Evolutionary conservation across 2,797 vertebrate genomes (phyloP), one percentile per base, ranked within the genome.

Genomic region (Chanos chanos): DNA sequence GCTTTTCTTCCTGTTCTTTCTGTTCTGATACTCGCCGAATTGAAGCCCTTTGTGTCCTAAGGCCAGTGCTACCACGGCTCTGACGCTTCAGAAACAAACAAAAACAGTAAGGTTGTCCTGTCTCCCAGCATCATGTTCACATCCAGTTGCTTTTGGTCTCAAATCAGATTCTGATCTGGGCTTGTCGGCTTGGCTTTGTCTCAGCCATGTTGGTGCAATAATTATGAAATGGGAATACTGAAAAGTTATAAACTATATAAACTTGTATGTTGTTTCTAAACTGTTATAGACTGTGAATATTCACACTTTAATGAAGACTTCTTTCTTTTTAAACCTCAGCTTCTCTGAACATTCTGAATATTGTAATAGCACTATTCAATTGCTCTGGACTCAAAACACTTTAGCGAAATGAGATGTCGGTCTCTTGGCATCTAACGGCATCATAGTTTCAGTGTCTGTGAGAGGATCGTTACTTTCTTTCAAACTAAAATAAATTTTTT

Each of bases 291-390:
- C 75, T 72, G 72, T 70, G 72, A 80, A 79, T 67, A 71, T 73
- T 67, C 51, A 66, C 70, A 79, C 74, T 79, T 78, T 78, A 85
- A 85, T 83, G 79, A 87, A 86, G 82, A 80, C 74, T 69, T 80
- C 18, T 39, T 28, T 33, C 40, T 79, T 76, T 73, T n/a, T 70
- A 78, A 53, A 65, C 36, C 37, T 45, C 54, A 28, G 45, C 37
- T 60, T 63, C 59, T 82, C 68, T 73, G 74, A 72, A 75, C 58
- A 65, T 80, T 83, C 57, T 85, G 77, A 85, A 80, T 69, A 62
- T 78, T 81, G 82, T 78, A 58, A 73, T 79, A 78, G 78, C 81
- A 78, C 70, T 81, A 76, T 79, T 74, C 53, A 70, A 78, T 72
- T 73, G 77, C 74, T 64, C 76, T 41, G 53, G 73, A 53, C 44